Percentiles rank a stretch among this genome's conserved stretches.
Conservation (phyloP, 2,113 vertebrate species). For the Panthera uncia region DNA sequence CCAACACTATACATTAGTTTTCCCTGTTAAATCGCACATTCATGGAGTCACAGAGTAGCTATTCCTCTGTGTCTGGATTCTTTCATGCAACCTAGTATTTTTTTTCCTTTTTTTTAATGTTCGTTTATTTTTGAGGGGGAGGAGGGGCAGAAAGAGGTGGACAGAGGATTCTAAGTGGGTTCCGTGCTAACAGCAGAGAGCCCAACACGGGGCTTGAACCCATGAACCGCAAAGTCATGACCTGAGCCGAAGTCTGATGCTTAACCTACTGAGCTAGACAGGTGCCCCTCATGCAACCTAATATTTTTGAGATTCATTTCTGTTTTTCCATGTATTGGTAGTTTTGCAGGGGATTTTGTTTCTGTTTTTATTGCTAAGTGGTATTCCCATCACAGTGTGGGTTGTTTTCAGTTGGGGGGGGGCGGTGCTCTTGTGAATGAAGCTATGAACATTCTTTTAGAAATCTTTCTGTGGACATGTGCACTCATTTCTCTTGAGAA, state of each 20-base stretch:
- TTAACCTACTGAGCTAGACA: no score
- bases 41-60: background rate
- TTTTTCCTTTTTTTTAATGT: no score
- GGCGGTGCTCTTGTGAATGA: background rate
- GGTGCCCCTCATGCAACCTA: background rate
- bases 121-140: no score
- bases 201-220: no score
- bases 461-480: slow-evolving; percentile 12
- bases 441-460: slow-evolving; percentile 17
- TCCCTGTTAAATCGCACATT: background rate
- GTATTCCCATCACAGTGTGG: background rate
- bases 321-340: background rate
- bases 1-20: background rate
- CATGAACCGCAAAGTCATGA: no score
- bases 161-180: no score
- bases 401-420: background rate
- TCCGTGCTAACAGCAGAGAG: no score
- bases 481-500: background rate
- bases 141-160: no score
- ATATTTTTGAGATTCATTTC: background rate
- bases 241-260: no score
- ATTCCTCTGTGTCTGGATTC: background rate
- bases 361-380: background rate
- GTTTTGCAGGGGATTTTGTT: background rate
- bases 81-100: background rate